These are phyloP conservation scores for Anodontia alba DNA, from an alignment of 2,888 invertebrate genomes.

Conservation along the genomic window DNA sequence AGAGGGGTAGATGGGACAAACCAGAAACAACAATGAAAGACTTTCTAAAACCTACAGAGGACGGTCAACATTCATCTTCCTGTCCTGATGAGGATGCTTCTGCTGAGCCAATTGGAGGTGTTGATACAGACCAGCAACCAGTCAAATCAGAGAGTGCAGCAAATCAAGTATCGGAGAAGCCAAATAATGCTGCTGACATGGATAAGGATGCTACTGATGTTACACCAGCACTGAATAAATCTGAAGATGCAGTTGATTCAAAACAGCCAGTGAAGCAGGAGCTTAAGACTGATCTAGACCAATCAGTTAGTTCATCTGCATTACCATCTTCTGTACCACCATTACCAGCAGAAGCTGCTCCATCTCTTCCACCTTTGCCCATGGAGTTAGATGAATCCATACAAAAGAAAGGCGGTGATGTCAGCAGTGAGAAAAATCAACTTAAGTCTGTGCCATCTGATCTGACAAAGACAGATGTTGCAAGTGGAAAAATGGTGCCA, in stretches of 20 bases:
- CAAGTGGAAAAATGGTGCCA: conserved; percentile 21
- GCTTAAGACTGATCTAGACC: neutral
- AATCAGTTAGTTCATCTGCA: neutral
- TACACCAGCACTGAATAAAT: neutral
- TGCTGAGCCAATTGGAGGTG: neutral
- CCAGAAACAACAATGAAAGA: conserved; percentile 35
- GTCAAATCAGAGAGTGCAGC: neutral
- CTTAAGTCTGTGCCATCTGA: neutral
- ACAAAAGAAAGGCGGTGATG: neutral
- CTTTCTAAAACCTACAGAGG: conserved; percentile 2
- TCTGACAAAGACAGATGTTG: neutral
- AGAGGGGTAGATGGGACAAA: conserved; percentile 57
- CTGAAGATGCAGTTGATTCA: neutral
- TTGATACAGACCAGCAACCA: neutral
- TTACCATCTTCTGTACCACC: neutral
- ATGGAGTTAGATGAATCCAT: neutral
- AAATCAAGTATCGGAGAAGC: neutral
- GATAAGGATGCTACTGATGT: neutral
- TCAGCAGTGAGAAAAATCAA: neutral
- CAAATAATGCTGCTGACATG: neutral
- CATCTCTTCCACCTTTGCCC: conserved; percentile 10
- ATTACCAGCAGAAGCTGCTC: neutral
- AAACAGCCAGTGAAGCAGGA: neutral
- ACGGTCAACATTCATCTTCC: conserved; percentile 32
- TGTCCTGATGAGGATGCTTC: conserved; percentile 23